phyloP scores from a whole-genome alignment of 2,113 vertebrate species.

The Coreoperca whiteheadi region DNA sequence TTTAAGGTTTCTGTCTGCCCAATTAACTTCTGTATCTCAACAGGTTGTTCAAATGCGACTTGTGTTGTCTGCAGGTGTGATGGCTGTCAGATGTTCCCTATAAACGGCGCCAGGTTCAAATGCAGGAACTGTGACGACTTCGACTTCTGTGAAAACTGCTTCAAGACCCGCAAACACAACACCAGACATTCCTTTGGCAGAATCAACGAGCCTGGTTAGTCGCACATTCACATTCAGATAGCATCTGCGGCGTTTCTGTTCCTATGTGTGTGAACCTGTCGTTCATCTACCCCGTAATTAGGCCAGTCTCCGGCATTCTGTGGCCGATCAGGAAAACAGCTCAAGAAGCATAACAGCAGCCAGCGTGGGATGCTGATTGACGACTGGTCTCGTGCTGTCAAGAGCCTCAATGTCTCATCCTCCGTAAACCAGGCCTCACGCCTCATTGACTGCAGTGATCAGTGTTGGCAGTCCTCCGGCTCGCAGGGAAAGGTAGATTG shows the following conservation, averaged over 20 bases:
- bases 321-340: conserved; percentile 95
- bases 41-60: background rate
- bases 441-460: conserved; percentile 93
- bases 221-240: background rate
- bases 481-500: conserved; percentile 95
- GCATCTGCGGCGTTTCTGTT: background rate
- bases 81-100: conserved; percentile 99
- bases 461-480: conserved; percentile 98
- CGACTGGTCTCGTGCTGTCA: conserved; percentile 97
- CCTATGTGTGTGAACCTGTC: background rate
- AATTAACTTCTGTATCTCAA: background rate
- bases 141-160: conserved; percentile 97
- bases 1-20: background rate
- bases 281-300: conserved; percentile 19
- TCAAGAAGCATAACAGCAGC: conserved; percentile 91
- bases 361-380: conserved; percentile 96
- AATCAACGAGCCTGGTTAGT: conserved; percentile 95
- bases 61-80: conserved; percentile 88
- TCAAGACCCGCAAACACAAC: conserved; percentile 96
- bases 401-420: conserved; percentile 93
- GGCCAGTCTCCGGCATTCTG: conserved; percentile 92
- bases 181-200: conserved; percentile 94
- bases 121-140: conserved; percentile 98
- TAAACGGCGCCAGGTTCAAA: conserved; percentile 96
- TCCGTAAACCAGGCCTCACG: conserved; percentile 95